Conservation (phyloP, 2,113 vertebrate genomes). For the Orientallactaga bullata region DNA sequence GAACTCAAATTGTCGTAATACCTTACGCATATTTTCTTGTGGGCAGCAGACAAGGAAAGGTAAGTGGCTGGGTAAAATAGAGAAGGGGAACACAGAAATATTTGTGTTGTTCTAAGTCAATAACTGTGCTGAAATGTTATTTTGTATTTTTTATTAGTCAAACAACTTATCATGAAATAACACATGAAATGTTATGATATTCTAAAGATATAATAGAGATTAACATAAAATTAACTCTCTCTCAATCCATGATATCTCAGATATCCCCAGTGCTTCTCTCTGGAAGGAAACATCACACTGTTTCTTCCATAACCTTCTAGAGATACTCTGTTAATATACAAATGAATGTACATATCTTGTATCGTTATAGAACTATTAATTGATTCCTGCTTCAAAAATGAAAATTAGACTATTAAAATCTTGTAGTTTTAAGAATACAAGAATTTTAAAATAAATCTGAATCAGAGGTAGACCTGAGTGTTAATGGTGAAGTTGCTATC, state of each 20-base stretch:
- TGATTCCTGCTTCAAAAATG: not conserved
- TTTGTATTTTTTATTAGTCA: conserved; percentile 35
- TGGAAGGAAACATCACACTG: not conserved
- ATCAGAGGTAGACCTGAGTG: not conserved
- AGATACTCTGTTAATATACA: not conserved
- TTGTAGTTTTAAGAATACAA: not conserved
- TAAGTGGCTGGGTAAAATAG: not conserved
- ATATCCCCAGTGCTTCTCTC: not conserved
- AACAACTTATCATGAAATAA: conserved; percentile 9
- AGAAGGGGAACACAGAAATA: not conserved
- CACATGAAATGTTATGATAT: not conserved
- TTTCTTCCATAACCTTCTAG: not conserved
- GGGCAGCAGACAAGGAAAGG: not conserved
- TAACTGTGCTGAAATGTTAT: not conserved
- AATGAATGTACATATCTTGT: not conserved
- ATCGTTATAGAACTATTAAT: not conserved
- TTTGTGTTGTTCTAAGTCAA: not conserved
- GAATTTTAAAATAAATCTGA: conserved; percentile 19
- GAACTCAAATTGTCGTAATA: conserved; percentile 16
- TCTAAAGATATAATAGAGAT: not conserved
- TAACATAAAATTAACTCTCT: not conserved
- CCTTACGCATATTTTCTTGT: not conserved
- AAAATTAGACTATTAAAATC: not conserved
- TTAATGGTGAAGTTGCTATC: not conserved
- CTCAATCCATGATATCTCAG: not conserved